These are phyloP conservation scores for Choristoneura fumiferana DNA, from an alignment of 1,140 invertebrate species.

Conservation along the genomic window DNA sequence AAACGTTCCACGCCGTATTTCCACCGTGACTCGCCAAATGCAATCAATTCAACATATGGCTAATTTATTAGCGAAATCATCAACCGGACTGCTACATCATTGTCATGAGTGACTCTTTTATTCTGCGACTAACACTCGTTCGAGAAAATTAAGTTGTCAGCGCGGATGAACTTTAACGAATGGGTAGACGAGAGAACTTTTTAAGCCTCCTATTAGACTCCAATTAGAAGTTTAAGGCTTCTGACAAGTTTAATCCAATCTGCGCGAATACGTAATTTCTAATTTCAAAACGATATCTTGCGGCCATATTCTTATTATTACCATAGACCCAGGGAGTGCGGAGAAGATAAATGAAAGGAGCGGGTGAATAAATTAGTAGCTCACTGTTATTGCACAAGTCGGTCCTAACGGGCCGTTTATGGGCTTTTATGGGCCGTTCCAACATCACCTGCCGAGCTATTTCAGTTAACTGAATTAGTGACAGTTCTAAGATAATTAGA, in stretches of 20 bases:
- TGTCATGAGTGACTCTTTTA: too few relatives aligned
- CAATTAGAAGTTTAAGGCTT: background rate
- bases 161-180: too few relatives aligned
- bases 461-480: conserved; percentile 15
- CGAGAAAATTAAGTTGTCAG: too few relatives aligned
- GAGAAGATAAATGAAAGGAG: conserved; percentile 17
- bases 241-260: conserved; percentile 16
- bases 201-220: conserved; percentile 10
- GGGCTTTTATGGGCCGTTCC: background rate
- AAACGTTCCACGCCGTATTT: too few relatives aligned
- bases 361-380: conserved; percentile 17
- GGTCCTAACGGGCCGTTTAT: conserved; percentile 10
- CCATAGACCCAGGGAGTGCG: background rate
- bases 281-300: background rate
- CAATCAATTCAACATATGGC: too few relatives aligned
- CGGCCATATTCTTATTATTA: conserved; percentile 17
- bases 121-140: too few relatives aligned
- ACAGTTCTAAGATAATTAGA: conserved; percentile 9
- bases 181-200: background rate
- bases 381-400: conserved; percentile 7
- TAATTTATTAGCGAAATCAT: too few relatives aligned
- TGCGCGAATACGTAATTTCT: conserved; percentile 6
- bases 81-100: too few relatives aligned
- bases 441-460: background rate
- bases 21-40: too few relatives aligned